phyloP scores from a whole-genome alignment of 1,140 invertebrate species.

The Drosophila sproati region DNA sequence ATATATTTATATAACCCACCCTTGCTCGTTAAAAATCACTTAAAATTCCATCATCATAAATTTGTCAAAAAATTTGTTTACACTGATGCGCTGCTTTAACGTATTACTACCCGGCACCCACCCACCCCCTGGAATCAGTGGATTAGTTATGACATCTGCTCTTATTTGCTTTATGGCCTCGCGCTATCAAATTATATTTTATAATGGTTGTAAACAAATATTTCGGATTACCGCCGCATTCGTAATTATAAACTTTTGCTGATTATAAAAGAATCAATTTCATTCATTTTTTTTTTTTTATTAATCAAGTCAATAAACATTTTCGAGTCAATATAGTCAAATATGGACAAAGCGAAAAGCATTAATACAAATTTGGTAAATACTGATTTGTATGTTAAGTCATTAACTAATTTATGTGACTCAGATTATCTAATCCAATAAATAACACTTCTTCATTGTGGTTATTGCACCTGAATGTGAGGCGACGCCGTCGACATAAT shows the following conservation, averaged over 20 bases:
- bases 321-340: background rate
- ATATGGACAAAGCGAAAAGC: too few relatives aligned
- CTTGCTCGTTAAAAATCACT: constrained; percentile 84
- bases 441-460: too few relatives aligned
- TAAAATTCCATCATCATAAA: constrained; percentile 85
- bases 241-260: constrained; percentile 7
- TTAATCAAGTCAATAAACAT: background rate
- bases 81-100: constrained; percentile 28
- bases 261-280: constrained; percentile 1
- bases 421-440: too few relatives aligned
- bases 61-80: constrained; percentile 74
- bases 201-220: constrained; percentile 33
- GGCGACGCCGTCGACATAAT: too few relatives aligned
- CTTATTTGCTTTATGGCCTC: constrained; percentile 35
- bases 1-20: constrained; percentile 41
- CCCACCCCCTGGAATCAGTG: background rate
- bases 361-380: too few relatives aligned
- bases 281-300: background rate
- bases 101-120: constrained; percentile 3
- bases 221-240: constrained; percentile 6
- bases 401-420: too few relatives aligned
- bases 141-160: constrained; percentile 48
- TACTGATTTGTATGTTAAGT: too few relatives aligned
- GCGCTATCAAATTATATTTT: constrained; percentile 25
- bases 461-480: too few relatives aligned